Conservation (phyloP, 2,888 invertebrate genomes). For the Drosophila greeni region DNA sequence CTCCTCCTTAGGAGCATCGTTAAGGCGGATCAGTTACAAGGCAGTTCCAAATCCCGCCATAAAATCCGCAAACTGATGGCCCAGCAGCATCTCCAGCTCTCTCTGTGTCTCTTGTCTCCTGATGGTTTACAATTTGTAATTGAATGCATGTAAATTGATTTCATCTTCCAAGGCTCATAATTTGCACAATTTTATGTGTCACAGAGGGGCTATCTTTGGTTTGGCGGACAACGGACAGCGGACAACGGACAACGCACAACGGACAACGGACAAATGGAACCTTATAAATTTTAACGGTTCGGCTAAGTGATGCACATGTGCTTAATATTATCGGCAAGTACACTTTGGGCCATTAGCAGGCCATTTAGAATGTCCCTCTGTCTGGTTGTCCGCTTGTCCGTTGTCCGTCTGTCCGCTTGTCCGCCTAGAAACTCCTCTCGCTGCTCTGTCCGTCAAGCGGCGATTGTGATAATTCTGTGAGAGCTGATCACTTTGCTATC, state of each 20-base stretch:
- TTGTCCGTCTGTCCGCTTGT: slow-evolving; percentile 2
- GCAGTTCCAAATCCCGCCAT: slow-evolving; percentile 56
- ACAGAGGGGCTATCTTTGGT: not conserved
- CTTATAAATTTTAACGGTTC: slow-evolving; percentile 33
- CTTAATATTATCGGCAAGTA: slow-evolving; percentile 74
- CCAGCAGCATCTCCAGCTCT: too few relatives aligned
- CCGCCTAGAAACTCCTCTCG: not conserved
- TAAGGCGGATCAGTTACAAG: slow-evolving; percentile 72
- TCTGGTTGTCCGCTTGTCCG: not conserved
- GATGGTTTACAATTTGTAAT: slow-evolving; percentile 71
- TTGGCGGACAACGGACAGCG: slow-evolving; percentile 16
- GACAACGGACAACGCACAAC: too few relatives aligned
- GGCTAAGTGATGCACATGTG: slow-evolving; percentile 60
- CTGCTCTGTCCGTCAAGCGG: slow-evolving; percentile 37
- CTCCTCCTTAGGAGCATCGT: slow-evolving; percentile 38
- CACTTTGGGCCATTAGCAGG: slow-evolving; percentile 75
- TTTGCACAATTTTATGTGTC: slow-evolving; percentile 51
- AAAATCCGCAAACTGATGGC: slow-evolving; percentile 63
- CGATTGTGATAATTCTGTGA: slow-evolving; percentile 64
- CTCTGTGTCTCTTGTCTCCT: slow-evolving; percentile 36
- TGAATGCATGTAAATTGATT: slow-evolving; percentile 75
- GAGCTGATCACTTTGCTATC: slow-evolving; percentile 63
- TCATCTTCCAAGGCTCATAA: slow-evolving; percentile 58
- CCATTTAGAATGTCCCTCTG: slow-evolving; percentile 59
- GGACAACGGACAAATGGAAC: slow-evolving; percentile 37